A percentile compares a stretch with the other conserved stretches of the same genome.
These are phyloP conservation scores for Agapornis roseicollis DNA, from an alignment of 2,113 vertebrate species.

Conservation along the genomic window DNA sequence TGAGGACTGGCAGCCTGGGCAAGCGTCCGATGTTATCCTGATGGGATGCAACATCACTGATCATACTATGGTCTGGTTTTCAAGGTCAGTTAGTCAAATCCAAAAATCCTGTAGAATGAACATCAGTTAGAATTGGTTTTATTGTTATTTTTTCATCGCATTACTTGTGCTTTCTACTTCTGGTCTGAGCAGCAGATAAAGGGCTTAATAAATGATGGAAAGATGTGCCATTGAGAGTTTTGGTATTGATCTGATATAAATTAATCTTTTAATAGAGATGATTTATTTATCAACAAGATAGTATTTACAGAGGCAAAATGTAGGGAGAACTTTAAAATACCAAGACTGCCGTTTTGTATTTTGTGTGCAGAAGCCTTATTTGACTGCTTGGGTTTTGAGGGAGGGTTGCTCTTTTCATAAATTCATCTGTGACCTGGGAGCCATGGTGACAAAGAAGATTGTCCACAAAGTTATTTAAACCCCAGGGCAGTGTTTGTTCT, in stretches of 20 bases:
- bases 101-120: neutral
- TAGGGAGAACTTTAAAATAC: neutral
- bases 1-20: neutral
- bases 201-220: neutral
- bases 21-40: neutral
- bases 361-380: neutral
- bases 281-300: neutral
- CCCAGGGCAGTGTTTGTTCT: neutral
- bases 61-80: neutral
- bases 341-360: neutral
- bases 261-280: neutral
- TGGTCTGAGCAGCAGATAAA: neutral
- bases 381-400: neutral
- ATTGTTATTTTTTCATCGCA: rapidly evolving
- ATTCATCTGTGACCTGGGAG: neutral
- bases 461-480: neutral
- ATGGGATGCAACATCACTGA: neutral
- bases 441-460: neutral
- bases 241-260: neutral
- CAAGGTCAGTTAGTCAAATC: neutral
- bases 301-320: neutral
- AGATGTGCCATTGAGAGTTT: neutral
- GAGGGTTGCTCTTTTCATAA: neutral
- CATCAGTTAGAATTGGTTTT: neutral
- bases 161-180: neutral